phyloP scores from a whole-genome alignment of 2,888 invertebrate genomes.

The Limnephilus marmoratus region DNA sequence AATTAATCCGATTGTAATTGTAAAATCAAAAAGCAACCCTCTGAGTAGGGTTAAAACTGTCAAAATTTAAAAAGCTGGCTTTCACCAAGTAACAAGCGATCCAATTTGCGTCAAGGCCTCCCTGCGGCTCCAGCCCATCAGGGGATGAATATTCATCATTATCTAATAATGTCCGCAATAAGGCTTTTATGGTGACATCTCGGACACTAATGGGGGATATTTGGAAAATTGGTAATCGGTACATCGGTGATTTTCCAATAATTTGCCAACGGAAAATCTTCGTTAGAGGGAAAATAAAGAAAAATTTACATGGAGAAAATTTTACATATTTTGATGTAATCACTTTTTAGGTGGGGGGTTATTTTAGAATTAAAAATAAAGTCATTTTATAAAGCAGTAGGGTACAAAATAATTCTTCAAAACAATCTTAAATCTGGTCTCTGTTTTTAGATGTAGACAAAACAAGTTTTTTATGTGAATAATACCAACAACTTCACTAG shows the following conservation, averaged over 20 bases:
- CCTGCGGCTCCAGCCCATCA: background rate
- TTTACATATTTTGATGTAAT: background rate
- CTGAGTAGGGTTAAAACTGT: background rate
- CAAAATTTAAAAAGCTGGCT: slow-evolving; percentile 18
- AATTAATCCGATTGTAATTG: background rate
- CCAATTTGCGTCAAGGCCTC: slow-evolving; percentile 37
- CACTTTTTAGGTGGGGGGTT: background rate
- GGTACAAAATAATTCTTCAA: background rate
- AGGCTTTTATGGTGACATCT: slow-evolving; percentile 46
- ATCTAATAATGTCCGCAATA: slow-evolving; percentile 40
- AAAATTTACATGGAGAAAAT: background rate
- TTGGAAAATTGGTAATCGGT: background rate
- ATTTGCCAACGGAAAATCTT: background rate
- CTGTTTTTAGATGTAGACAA: background rate
- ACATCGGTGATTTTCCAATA: background rate
- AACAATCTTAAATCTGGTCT: background rate
- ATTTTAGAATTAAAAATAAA: background rate
- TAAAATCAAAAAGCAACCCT: background rate
- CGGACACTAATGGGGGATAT: slow-evolving; percentile 2
- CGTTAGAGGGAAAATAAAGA: background rate
- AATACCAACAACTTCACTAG: too few species aligned
- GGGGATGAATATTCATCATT: slow-evolving; percentile 45
- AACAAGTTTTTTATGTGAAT: too few species aligned
- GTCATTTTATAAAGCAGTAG: background rate
- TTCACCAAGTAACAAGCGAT: slow-evolving; percentile 49